These are phyloP conservation scores for Drosophila hydei DNA, from an alignment of 1,140 invertebrate genomes.

Conservation along the genomic window DNA sequence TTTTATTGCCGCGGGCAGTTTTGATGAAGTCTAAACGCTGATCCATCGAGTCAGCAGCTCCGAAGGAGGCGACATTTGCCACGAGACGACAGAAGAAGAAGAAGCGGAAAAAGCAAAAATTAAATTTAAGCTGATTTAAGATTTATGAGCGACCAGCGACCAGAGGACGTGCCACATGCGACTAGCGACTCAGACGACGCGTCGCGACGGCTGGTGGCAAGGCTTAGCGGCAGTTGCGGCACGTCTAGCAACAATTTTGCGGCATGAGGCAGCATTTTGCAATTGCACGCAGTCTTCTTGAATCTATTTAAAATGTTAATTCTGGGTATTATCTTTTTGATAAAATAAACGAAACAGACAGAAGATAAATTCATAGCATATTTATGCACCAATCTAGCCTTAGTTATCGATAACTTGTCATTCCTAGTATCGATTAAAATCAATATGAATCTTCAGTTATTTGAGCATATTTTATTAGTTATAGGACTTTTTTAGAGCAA, in stretches of 20 bases:
- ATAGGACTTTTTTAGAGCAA: too few relatives aligned
- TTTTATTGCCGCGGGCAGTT: constrained; percentile 45
- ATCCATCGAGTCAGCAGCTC: neutral
- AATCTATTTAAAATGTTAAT: too few relatives aligned
- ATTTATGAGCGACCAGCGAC: constrained; percentile 36
- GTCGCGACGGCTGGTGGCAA: constrained; percentile 3
- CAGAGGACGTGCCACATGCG: constrained; percentile 12
- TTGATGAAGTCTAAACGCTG: constrained; percentile 29
- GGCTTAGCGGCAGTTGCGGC: constrained; percentile 26
- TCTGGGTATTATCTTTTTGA: too few relatives aligned
- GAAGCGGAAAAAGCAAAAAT: constrained; percentile 61
- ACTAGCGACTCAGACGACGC: neutral
- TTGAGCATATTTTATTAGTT: too few relatives aligned
- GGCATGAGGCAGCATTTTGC: constrained; percentile 23
- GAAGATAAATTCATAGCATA: too few relatives aligned
- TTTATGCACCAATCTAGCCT: too few relatives aligned
- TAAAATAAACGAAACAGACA: too few relatives aligned
- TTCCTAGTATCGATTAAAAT: too few relatives aligned
- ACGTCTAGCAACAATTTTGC: constrained; percentile 11
- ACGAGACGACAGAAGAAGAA: too few relatives aligned
- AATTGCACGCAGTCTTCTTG: constrained; percentile 36
- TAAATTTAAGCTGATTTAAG: constrained; percentile 76
- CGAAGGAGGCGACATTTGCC: neutral
- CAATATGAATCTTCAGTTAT: too few relatives aligned
- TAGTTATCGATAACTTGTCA: too few relatives aligned